These are phyloP conservation scores for Mellilla xanthometata DNA, from an alignment of 2,888 invertebrate genomes.

Conservation along the genomic window DNA sequence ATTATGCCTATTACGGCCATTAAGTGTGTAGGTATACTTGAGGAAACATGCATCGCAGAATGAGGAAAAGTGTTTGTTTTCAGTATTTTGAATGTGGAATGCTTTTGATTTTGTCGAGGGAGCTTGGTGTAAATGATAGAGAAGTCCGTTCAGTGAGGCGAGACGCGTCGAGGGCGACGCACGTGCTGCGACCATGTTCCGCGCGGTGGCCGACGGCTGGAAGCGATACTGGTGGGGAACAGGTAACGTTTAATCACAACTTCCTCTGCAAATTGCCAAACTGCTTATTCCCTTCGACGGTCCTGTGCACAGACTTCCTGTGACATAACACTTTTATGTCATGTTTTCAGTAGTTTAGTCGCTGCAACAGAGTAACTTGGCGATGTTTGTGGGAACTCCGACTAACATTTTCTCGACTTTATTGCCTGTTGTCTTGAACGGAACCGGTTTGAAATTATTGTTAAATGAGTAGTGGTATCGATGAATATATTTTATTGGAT, in stretches of 20 bases:
- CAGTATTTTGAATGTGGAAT: conserved; percentile 38
- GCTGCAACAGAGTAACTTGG: not conserved
- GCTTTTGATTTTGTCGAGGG: conserved; percentile 35
- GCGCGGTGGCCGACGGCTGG: conserved; percentile 73
- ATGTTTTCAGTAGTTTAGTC: conserved; percentile 17
- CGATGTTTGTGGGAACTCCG: conserved; percentile 6
- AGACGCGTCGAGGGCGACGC: conserved; percentile 64
- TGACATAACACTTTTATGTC: conserved; percentile 27
- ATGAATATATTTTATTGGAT: not conserved
- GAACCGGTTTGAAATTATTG: conserved; percentile 12
- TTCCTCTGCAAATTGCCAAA: conserved; percentile 60
- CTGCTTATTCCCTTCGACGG: conserved; percentile 35
- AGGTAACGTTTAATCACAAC: conserved; percentile 68
- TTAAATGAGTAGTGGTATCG: not conserved
- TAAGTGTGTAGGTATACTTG: not conserved
- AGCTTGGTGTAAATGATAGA: conserved; percentile 25
- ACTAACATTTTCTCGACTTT: not conserved
- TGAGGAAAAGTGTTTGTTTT: conserved; percentile 10
- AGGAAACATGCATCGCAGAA: not conserved
- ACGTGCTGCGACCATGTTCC: conserved; percentile 65
- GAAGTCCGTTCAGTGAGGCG: conserved; percentile 56
- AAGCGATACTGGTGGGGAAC: conserved; percentile 79
- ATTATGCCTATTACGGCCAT: conserved; percentile 4
- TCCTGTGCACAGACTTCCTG: no score
- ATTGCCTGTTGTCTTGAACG: conserved; percentile 2